Evolutionary conservation across 2,888 invertebrate genomes (phyloP), one percentile per base, ranked within the genome.

Genomic region (Zhengitettix transpicula): DNA sequence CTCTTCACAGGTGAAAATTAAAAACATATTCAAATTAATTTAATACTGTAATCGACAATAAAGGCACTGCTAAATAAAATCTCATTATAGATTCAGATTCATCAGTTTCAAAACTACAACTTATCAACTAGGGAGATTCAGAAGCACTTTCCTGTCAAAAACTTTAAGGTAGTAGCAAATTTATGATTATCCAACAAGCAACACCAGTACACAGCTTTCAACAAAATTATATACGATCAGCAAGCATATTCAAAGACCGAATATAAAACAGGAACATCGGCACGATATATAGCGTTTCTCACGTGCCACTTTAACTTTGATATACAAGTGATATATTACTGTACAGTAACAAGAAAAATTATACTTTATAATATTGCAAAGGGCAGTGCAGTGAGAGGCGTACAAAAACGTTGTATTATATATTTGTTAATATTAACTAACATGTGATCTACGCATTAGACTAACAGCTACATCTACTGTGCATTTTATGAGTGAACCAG

Each of bases 301-400:
- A 42, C 58, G 56, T 17, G 28, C 52, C 52, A 40, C 61, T 58
- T 56, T 56, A 52, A 17, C 61, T 58, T 57, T 44, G 55, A 52
- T 57, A 60, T 61, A 62, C 58, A 59, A 60, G 60, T 58, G 61
- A 62, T 58, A 63, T 60, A 52, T 61, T 60, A 63, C 64, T 64
- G 64, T 64, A 64, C 64, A 64, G 58, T 63, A 64, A 64, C 64
- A 64, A 64, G 63, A 63, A 60, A 60, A 62, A 62, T 59, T 62
- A 62, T 61, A 64, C 41, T 64, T 58, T 61, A 58, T 63, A 61
- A 62, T 62, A 64, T 59, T 62, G 64, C 62, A 60, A 62, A 62
- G 60, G 61, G 60, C 61, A 58, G 63, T 63, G 63, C 64, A 62
- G 58, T 60, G 61, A 57, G 59, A 64, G 61, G 62, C 62, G 58